Base-by-base conservation (phyloP, 2,888 invertebrate genomes). In the Hypercompe scribonia region DNA sequence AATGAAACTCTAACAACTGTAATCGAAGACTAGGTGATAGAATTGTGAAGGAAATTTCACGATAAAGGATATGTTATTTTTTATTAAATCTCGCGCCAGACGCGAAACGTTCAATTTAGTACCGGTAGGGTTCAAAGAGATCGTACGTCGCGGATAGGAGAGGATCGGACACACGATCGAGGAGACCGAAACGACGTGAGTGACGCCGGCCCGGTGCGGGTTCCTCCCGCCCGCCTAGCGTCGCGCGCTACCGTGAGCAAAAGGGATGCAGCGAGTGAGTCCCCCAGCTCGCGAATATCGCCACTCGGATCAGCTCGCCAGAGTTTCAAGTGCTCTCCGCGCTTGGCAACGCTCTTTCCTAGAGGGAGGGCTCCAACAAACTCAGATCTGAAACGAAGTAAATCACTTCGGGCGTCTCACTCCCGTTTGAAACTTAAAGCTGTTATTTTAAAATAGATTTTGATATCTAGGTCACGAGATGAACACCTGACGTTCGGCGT, bases 401-500 rank as follows among this genome's bases (percentile, higher is more conserved):
- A 90, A 83, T 84, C 83, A 82, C 88, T 70, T 33, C 61, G 54
- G 74, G 68, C 58, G 58, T 34, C 79, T 73, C 84, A 81, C 79
- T 87, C 84, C 77, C 84, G 86, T 88, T 86, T 88, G 80, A 85
- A 89, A 84, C 90, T 87, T 91, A 91, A 81, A 77, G 68, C 78
- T 75, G 58, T 80, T 58, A 78, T 70, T 74, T 84, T 91, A 91
- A 86, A 89, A 90, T 90, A 86, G 81, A 86, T 84, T 90, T 90
- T 91, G 67, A 82, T 76, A 86, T 88, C 79, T 78, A 77, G 81
- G 84, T 85, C 82, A 81, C 73, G 88, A 91, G 93, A 95, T 94
- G 94, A 94, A 95, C 95, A 95, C 95, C 95, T 95, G 95, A 95
- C 95, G 94, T 94, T 94, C 91, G 92, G 92, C 94, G 91, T 95